Percentiles rank a stretch among this genome's conserved stretches.
Evolutionary conservation across 2,888 invertebrate species (phyloP).

Genomic region (Mechanitis messenoides): DNA sequence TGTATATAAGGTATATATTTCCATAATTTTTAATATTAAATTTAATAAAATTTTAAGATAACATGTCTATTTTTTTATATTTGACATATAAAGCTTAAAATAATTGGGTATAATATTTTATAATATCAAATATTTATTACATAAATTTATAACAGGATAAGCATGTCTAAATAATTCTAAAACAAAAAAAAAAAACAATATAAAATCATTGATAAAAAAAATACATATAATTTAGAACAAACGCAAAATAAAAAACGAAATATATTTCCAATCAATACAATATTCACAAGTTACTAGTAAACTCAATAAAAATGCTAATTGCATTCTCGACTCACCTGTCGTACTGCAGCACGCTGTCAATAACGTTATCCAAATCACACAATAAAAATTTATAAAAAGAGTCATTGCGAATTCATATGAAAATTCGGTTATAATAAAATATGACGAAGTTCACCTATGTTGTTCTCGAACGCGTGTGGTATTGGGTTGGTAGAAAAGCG

Average conservation of each 20-base stretch:
- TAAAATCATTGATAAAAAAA: too few relatives aligned
- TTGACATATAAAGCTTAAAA: too few relatives aligned
- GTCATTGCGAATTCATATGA: slow-evolving; percentile 62
- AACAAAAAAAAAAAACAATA: too few relatives aligned
- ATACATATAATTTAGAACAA: too few relatives aligned
- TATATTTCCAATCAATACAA: slow-evolving; percentile 33
- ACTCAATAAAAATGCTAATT: slow-evolving; percentile 67
- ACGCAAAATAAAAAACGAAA: too few relatives aligned
- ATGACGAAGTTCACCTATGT: slow-evolving; percentile 56
- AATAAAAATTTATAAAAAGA: slow-evolving; percentile 73
- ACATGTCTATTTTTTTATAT: too few relatives aligned
- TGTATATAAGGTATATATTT: slow-evolving; percentile 3
- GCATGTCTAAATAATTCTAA: too few relatives aligned
- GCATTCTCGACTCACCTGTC: slow-evolving; percentile 64
- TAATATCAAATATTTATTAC: too few relatives aligned
- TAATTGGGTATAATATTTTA: too few relatives aligned
- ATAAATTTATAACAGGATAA: too few relatives aligned
- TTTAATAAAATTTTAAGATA: slow-evolving; percentile 2
- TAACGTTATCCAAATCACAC: slow-evolving; percentile 68
- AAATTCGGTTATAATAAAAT: slow-evolving; percentile 34
- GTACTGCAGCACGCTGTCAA: slow-evolving; percentile 60
- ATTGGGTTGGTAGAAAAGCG: slow-evolving; percentile 43
- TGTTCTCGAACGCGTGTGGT: slow-evolving; percentile 46
- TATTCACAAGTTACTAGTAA: slow-evolving; percentile 49
- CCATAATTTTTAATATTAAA: background rate